Evolutionary conservation across 2,113 vertebrate genomes (phyloP).

Genomic region (Genyomyrus donnyi): DNA sequence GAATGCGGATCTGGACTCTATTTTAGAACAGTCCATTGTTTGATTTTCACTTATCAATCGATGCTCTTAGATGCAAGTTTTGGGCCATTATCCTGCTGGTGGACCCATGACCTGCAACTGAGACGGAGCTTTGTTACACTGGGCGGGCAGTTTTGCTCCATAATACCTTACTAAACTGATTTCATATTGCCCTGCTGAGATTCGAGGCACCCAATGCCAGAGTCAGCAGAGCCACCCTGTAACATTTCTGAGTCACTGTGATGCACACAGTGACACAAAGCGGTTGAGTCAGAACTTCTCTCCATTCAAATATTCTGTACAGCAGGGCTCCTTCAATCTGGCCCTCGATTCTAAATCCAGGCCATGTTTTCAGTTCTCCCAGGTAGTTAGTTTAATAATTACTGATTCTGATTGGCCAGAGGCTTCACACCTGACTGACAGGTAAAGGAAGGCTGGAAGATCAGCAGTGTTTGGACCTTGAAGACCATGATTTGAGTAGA

Average conservation of each 20-base stretch:
- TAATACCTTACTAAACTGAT: background rate
- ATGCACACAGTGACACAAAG: background rate
- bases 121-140: background rate
- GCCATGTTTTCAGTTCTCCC: background rate
- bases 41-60: background rate
- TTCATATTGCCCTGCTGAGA: background rate
- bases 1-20: background rate
- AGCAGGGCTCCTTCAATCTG: background rate
- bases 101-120: background rate
- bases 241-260: background rate
- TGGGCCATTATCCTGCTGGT: background rate
- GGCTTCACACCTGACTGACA: background rate
- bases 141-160: background rate
- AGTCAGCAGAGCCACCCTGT: background rate
- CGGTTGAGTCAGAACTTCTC: background rate
- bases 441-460: background rate
- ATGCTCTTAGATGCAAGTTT: background rate
- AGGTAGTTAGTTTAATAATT: background rate
- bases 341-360: background rate
- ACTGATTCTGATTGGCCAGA: background rate
- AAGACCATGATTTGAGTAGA: background rate
- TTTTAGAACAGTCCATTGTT: background rate
- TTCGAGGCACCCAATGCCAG: background rate
- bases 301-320: background rate
- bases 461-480: background rate